phyloP scores from a whole-genome alignment of 2,113 vertebrate species.

The Spea bombifrons region DNA sequence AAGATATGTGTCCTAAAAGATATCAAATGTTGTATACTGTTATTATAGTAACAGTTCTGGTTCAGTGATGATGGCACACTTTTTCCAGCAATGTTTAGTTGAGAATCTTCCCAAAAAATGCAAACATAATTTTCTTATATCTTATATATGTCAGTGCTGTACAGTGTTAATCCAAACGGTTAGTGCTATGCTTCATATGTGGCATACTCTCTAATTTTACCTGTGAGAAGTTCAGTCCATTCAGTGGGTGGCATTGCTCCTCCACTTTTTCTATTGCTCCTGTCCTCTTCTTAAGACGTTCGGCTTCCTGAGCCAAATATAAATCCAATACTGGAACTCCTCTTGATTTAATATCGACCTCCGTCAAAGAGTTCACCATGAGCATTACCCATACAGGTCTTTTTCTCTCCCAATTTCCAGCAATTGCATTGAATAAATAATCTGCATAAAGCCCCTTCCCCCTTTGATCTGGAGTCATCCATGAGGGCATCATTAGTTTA shows the following conservation, averaged over 20 bases:
- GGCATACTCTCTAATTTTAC: slow-evolving; percentile 58
- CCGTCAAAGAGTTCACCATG: slow-evolving; percentile 84
- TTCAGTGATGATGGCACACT: too few species aligned
- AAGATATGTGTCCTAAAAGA: too few species aligned
- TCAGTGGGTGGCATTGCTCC: slow-evolving; percentile 85
- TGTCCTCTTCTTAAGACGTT: slow-evolving; percentile 78
- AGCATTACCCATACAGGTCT: slow-evolving; percentile 87
- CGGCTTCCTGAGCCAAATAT: slow-evolving; percentile 84
- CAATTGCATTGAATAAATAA: slow-evolving; percentile 87
- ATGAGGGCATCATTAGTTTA: slow-evolving; percentile 84
- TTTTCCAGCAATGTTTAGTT: too few species aligned
- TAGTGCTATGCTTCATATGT: neutral
- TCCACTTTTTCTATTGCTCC: slow-evolving; percentile 87
- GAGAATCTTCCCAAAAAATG: neutral
- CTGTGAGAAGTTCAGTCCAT: slow-evolving; percentile 88
- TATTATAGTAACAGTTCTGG: too few species aligned
- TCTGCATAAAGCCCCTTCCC: slow-evolving; percentile 84
- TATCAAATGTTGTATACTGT: too few species aligned
- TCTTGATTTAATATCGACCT: slow-evolving; percentile 78
- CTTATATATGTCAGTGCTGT: too few species aligned
- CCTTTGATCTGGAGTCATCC: slow-evolving; percentile 85
- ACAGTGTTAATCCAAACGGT: too few species aligned
- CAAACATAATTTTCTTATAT: neutral
- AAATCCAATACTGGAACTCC: slow-evolving; percentile 81
- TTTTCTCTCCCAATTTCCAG: slow-evolving; percentile 85